A percentile compares a stretch with the other conserved stretches of the same genome.
Evolutionary conservation across 2,113 vertebrate genomes (phyloP).

Genomic region (Anseranas semipalmata): DNA sequence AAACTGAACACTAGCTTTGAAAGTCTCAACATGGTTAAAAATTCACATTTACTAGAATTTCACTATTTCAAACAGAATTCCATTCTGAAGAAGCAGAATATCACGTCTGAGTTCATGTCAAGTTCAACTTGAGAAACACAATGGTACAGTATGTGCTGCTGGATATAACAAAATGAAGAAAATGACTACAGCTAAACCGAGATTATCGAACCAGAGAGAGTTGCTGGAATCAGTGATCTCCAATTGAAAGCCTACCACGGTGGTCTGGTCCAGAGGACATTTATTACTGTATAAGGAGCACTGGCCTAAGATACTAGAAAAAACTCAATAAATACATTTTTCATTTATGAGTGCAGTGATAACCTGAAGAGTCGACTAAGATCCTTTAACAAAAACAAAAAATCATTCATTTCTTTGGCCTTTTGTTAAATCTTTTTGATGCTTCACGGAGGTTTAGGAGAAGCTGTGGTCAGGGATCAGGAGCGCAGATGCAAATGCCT

Average conservation of each 20-base stretch:
- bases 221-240: constrained; percentile 30
- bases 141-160: not conserved
- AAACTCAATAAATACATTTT: constrained; percentile 52
- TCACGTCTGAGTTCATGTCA: not conserved
- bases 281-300: constrained; percentile 44
- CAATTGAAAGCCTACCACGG: not conserved
- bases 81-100: not conserved
- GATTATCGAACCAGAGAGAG: constrained; percentile 4
- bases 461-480: constrained; percentile 39
- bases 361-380: constrained; percentile 32
- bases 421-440: constrained; percentile 49
- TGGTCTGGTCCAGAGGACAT: constrained; percentile 43
- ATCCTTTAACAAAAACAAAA: constrained; percentile 24
- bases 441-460: constrained; percentile 34
- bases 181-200: constrained; percentile 41
- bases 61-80: constrained; percentile 20
- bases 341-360: constrained; percentile 24
- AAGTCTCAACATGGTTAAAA: not conserved
- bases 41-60: not conserved
- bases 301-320: not conserved
- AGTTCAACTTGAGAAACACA: constrained; percentile 34
- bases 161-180: constrained; percentile 32
- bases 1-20: not conserved
- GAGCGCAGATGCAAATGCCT: constrained; percentile 52
- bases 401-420: constrained; percentile 28